Conservation (phyloP, 2,113 vertebrate species). For the Ibidorhyncha struthersii region DNA sequence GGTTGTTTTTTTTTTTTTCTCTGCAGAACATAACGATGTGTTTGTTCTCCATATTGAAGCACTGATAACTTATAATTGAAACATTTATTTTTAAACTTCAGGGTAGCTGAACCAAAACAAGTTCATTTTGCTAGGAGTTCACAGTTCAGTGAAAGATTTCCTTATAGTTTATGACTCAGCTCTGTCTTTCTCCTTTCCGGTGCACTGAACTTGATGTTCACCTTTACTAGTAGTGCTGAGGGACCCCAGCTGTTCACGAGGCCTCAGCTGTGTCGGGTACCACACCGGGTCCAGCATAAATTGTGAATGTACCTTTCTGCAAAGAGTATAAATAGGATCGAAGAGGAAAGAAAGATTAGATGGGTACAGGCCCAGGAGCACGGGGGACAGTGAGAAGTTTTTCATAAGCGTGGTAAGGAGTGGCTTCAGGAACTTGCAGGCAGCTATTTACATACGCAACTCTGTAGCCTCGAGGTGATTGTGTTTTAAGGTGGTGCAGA, state of each 20-base stretch:
- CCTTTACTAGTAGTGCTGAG: not conserved
- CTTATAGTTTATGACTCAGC: not conserved
- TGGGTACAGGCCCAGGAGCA: not conserved
- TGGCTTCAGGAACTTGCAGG: not conserved
- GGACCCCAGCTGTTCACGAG: not conserved
- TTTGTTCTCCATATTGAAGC: not conserved
- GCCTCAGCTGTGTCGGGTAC: not conserved
- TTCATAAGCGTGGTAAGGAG: not conserved
- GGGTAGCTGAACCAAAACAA: not conserved
- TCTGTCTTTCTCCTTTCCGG: not conserved
- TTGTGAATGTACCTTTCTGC: not conserved
- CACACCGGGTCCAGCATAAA: fast-evolving
- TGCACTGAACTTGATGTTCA: not conserved
- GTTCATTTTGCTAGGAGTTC: not conserved
- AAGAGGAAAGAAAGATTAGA: not conserved
- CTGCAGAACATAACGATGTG: not conserved
- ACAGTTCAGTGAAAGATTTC: not conserved
- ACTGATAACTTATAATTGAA: not conserved
- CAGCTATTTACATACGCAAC: not conserved
- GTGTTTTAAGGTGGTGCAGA: not conserved
- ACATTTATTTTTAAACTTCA: not conserved
- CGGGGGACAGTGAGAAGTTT: not conserved
- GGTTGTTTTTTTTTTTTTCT: not conserved
- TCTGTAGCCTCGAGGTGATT: not conserved
- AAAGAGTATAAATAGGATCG: not conserved